Base-by-base conservation (phyloP, 2,113 vertebrate genomes). In the Epinephelus cyanopodus region DNA sequence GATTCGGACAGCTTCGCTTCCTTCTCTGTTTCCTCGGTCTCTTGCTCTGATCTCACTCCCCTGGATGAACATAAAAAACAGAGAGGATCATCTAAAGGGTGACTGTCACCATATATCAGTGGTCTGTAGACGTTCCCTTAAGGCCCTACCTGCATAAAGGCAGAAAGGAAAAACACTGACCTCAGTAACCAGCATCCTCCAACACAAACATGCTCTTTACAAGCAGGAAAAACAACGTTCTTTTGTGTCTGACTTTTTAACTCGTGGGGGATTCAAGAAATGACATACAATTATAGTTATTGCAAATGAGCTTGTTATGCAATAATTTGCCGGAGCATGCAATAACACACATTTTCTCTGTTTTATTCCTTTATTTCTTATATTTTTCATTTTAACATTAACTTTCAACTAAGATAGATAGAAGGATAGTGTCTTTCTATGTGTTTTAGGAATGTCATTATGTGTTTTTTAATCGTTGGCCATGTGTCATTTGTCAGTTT, bases 71-170 rank as follows among this genome's bases (percentile, higher is more conserved):
- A 63, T 18, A 45, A 58, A 84, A 48, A 63, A 2, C 29, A 50
- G 23, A 66, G 56, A 85, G 64, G 48, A 83, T 85, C 79, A 83
- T 84, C 67, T 73, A 72, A 79, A 81, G 81, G 76, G 65, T 52
- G 80, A 77, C 57, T 82, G 87, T 88, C 80, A 78, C 45, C 23
- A 65, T 57, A 17, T 61, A 90, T 88, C 79, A 89, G 75, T 63
- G 54, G 25, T 39, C n/a, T 74, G 65, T 67, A 53, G 74, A 79
- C 63, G 19, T 79, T 21, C 52, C 66, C 63, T 67, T 23, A 56
- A 81, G 86, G 70, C 15, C 77, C 23, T 72, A 79, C 81, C 83
- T 89, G 42, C 45, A 75, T 14, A 58, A 81, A 74, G 62, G 10
- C n/a, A 76, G 5, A 52, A 7, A 60, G 10, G 33, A 53, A 76